Conservation (phyloP, 2,888 invertebrate species). For the Invenusta paracnida region DNA sequence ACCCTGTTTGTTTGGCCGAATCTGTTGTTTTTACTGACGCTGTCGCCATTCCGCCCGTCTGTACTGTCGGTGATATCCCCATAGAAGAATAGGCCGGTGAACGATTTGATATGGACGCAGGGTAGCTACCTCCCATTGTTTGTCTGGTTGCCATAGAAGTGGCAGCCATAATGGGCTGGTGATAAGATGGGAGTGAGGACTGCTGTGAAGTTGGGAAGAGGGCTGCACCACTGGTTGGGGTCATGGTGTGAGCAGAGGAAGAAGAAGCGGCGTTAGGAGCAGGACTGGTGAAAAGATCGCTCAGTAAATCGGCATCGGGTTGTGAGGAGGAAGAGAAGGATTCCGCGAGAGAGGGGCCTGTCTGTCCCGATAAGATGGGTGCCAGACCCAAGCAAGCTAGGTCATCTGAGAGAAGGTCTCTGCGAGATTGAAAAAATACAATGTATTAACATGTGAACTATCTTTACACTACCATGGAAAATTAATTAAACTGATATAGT, state of each 20-base stretch:
- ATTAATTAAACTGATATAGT: too few species aligned
- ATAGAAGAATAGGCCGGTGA: background rate
- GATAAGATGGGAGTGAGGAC: background rate
- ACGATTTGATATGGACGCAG: background rate
- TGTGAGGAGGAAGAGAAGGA: background rate
- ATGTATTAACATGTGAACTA: too few species aligned
- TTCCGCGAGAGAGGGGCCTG: background rate
- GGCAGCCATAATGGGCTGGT: background rate
- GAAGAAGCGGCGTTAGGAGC: background rate
- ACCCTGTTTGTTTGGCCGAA: background rate
- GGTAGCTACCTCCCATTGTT: background rate
- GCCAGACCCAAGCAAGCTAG: constrained; percentile 42
- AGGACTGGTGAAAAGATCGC: background rate
- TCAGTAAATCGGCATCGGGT: background rate
- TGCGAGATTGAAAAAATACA: constrained; percentile 38
- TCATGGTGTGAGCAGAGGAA: background rate
- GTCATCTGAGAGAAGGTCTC: constrained; percentile 41
- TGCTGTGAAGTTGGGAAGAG: background rate
- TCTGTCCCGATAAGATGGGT: background rate
- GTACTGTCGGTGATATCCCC: background rate
- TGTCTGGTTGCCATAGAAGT: background rate
- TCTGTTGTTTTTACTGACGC: background rate
- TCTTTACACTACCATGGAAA: too few species aligned
- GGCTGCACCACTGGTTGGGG: background rate
- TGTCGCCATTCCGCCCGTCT: background rate